Percentiles rank a stretch among this genome's conserved stretches.
These are phyloP conservation scores for Furcula furcula DNA, from an alignment of 2,888 invertebrate genomes.

Conservation along the genomic window DNA sequence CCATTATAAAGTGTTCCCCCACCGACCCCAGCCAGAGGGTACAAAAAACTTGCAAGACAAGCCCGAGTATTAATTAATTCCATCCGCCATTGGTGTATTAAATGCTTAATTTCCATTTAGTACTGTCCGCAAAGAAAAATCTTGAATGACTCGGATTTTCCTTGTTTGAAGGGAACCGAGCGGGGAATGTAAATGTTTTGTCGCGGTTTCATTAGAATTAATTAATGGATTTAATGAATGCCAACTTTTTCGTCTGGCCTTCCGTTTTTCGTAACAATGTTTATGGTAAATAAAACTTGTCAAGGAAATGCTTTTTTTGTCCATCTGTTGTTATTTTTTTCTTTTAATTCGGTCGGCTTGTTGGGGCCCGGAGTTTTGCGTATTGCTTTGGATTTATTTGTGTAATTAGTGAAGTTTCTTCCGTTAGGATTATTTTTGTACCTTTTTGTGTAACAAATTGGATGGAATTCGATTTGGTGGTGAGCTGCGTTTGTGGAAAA, in stretches of 20 bases:
- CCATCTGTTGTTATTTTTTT: constrained; percentile 64
- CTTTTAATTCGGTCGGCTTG: constrained; percentile 71
- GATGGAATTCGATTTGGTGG: constrained; percentile 59
- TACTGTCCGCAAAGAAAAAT: constrained; percentile 48
- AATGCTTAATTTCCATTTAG: constrained; percentile 76
- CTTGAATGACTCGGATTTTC: constrained; percentile 62
- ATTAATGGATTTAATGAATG: constrained; percentile 79
- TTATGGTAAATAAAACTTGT: constrained; percentile 81
- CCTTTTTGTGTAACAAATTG: constrained; percentile 67
- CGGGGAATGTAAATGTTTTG: constrained; percentile 75
- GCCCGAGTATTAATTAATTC: constrained; percentile 75
- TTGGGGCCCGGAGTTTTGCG: constrained; percentile 54
- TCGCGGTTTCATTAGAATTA: constrained; percentile 80
- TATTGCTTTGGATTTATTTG: constrained; percentile 77
- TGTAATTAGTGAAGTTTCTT: constrained; percentile 80
- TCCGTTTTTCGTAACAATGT: constrained; percentile 73
- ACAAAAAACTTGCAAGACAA: constrained; percentile 65
- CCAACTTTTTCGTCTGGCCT: constrained; percentile 70
- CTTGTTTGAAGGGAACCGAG: constrained; percentile 54
- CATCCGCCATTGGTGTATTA: constrained; percentile 67
- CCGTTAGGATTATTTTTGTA: constrained; percentile 70
- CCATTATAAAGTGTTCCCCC: constrained; percentile 70
- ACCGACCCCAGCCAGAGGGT: constrained; percentile 60
- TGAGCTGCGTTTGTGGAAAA: constrained; percentile 50
- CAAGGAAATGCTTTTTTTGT: constrained; percentile 75